These are phyloP conservation scores for Pipra filicauda DNA, from an alignment of 2,113 vertebrate genomes.

Conservation along the genomic window DNA sequence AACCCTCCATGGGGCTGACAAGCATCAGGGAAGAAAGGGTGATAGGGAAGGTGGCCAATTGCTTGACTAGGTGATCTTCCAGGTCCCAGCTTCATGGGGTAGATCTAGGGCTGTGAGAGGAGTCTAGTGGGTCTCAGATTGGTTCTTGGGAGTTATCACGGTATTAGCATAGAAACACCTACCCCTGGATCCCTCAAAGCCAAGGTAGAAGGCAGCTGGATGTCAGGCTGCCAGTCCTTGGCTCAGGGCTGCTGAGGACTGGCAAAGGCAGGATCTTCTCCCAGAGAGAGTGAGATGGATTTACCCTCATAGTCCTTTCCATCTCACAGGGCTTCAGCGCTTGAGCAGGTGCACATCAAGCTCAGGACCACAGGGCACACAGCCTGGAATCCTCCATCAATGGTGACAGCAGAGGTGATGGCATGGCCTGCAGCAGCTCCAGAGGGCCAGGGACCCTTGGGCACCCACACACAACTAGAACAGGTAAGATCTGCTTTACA, in stretches of 20 bases:
- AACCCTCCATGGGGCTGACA: not conserved
- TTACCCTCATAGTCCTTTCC: rapidly evolving
- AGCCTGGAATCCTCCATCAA: not conserved
- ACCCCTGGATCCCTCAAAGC: not conserved
- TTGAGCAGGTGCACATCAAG: not conserved
- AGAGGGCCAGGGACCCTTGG: not conserved
- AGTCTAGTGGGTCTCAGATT: not conserved
- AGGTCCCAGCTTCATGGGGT: not conserved
- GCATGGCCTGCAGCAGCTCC: not conserved
- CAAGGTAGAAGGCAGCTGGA: not conserved
- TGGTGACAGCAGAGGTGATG: not conserved
- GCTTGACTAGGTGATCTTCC: not conserved
- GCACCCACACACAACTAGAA: not conserved
- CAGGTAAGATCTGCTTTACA: not conserved
- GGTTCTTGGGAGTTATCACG: not conserved
- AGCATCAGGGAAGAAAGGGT: not conserved
- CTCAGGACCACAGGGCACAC: not conserved
- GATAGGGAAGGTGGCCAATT: rapidly evolving
- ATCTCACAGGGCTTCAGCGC: not conserved
- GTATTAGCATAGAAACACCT: not conserved
- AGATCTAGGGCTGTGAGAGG: not conserved
- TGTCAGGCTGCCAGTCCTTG: not conserved
- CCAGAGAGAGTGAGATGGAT: not conserved
- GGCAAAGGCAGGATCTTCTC: not conserved
- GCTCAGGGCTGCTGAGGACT: not conserved